Evolutionary conservation across 2,113 vertebrate species (phyloP).

Genomic region (Esox niger): DNA sequence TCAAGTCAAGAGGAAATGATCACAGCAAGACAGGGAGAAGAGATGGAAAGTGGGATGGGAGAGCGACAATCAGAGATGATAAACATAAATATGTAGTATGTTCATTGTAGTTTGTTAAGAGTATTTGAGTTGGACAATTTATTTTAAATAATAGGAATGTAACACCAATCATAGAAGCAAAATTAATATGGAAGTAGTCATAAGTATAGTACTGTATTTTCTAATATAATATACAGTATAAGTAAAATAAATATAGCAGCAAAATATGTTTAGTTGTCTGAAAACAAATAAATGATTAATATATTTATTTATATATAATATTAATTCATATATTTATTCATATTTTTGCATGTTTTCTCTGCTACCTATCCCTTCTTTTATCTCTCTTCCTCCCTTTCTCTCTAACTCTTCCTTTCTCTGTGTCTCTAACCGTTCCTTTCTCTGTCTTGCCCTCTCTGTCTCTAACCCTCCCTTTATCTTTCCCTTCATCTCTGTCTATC

Average conservation of each 20-base stretch:
- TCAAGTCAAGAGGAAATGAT: conserved; percentile 58
- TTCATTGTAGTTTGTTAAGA: not conserved
- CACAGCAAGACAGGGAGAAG: not conserved
- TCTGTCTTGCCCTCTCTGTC: conserved; percentile 36
- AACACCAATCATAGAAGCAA: too few species aligned
- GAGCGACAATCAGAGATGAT: not conserved
- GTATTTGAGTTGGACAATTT: not conserved
- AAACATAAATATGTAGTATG: not conserved
- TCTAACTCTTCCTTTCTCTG: not conserved
- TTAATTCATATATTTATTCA: too few species aligned
- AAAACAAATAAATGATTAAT: too few species aligned
- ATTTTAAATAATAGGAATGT: conserved; percentile 3
- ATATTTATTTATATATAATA: too few species aligned
- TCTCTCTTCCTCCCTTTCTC: conserved; percentile 27
- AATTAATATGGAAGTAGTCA: too few species aligned
- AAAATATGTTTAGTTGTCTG: too few species aligned
- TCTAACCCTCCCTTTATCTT: conserved; percentile 16
- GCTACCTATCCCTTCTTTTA: not conserved
- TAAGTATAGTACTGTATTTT: too few species aligned
- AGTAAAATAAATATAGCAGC: too few species aligned
- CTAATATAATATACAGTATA: too few species aligned
- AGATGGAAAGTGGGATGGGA: not conserved
- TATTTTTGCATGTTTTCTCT: not conserved
- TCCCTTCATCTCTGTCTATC: conserved; percentile 31
- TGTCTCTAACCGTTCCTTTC: too few species aligned